Percentiles rank a stretch among this genome's conserved stretches.
Conservation (phyloP, 1,140 invertebrate species). For the Pogonomyrmex barbatus region DNA sequence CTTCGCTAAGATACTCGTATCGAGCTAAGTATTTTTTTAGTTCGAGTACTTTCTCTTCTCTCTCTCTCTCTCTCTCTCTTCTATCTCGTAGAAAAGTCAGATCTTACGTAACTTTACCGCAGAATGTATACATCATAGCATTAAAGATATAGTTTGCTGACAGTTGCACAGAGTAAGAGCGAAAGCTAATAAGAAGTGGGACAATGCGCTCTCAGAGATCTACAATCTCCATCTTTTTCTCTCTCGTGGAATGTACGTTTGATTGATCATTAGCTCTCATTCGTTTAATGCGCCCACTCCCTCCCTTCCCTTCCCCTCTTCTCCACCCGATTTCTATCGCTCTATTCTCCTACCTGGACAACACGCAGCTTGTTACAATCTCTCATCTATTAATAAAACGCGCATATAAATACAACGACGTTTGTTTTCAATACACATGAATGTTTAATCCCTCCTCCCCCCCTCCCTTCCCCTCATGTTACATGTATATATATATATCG, state of each 20-base stretch:
- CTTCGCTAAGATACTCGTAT: neutral
- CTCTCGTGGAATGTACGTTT: conserved; percentile 66
- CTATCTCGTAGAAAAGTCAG: conserved; percentile 11
- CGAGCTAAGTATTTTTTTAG: conserved; percentile 1
- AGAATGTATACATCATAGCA: neutral
- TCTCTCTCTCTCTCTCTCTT: neutral
- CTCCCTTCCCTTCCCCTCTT: neutral
- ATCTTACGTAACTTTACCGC: conserved; percentile 31
- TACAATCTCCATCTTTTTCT: conserved; percentile 54
- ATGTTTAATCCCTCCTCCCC: conserved; percentile 6
- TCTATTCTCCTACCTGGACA: conserved; percentile 2
- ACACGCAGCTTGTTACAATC: conserved; percentile 10
- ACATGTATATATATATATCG: conserved; percentile 23
- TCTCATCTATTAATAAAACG: conserved; percentile 48
- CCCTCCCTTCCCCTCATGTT: no score
- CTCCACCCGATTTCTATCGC: neutral
- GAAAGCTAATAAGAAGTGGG: conserved; percentile 52
- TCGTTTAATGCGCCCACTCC: conserved; percentile 15
- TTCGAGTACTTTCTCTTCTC: conserved; percentile 8
- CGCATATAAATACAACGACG: conserved; percentile 51
- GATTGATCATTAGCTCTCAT: conserved; percentile 66
- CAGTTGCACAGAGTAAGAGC: conserved; percentile 36
- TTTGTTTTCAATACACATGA: conserved; percentile 52
- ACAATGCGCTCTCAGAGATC: conserved; percentile 43
- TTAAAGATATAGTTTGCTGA: conserved; percentile 37